Base-by-base conservation (phyloP, 2,888 invertebrate species). In the Polyommatus iphigenia region DNA sequence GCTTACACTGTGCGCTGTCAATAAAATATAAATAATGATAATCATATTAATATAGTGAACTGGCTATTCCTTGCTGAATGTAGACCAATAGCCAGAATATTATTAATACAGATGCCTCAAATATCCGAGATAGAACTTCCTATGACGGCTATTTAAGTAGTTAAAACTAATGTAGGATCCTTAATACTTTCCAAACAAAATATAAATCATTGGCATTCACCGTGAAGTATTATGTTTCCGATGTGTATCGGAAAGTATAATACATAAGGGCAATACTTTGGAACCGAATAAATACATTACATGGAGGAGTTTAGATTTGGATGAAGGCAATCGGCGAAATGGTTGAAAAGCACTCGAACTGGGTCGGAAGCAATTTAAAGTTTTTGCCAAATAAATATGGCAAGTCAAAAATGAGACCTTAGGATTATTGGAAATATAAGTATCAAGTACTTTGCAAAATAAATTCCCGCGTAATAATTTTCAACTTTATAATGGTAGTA, bases 331-430 rank as follows among this genome's bases (percentile, higher is more conserved):
- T 91, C 87, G 87, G 86, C 83, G 85, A 87, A 91, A 91, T 90
- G 89, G 90, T 89, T 89, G 89, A 89, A 89, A 89, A 87, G 84
- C 86, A 85, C 82, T 86, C 84, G 81, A 93, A 92, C 89, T 92
- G 87, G 92, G 92, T 90, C 92, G 87, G 86, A 90, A 88, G 90
- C 91, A 93, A 93, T 93, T 92, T 92, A 92, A 93, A 93, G 90
- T 93, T 92, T 92, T 89, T 89, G 85, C 86, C 87, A 85, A 91
- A 91, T 92, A 91, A 91, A 92, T 91, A 90, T 83, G 86, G 87
- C 85, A 86, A 90, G 89, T 90, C 87, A 90, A 90, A 90, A 90
- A 89, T 87, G 79, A 79, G 78, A 80, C 77, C 41, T 78, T 73
- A 59, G 57, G 41, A 57, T 46, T 73, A 41, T 41, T 72, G 29